Percentiles rank a stretch among this genome's conserved stretches.
These are phyloP conservation scores for Chorisops tibialis DNA, from an alignment of 2,888 invertebrate genomes.

Conservation along the genomic window DNA sequence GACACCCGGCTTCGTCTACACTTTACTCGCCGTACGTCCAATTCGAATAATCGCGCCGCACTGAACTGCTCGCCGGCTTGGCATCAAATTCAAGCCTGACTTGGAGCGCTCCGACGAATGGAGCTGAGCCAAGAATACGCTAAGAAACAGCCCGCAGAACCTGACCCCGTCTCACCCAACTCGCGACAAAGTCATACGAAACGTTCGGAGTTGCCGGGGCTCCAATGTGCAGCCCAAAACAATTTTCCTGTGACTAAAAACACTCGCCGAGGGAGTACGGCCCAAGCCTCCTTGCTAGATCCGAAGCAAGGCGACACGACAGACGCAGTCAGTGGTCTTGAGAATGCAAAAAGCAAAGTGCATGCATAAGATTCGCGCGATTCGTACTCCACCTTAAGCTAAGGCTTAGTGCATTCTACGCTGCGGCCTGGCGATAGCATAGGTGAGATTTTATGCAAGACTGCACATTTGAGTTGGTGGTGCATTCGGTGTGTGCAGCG, in stretches of 20 bases:
- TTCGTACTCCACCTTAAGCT: too few relatives aligned
- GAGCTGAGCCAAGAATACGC: neutral
- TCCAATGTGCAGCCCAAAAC: too few relatives aligned
- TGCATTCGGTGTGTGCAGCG: neutral
- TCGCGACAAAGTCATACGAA: too few relatives aligned
- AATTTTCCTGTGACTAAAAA: too few relatives aligned
- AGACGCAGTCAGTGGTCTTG: too few relatives aligned
- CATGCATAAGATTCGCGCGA: too few relatives aligned
- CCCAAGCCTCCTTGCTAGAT: too few relatives aligned
- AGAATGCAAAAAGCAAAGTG: too few relatives aligned
- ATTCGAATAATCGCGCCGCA: constrained; percentile 23
- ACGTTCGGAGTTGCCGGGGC: too few relatives aligned
- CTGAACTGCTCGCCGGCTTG: constrained; percentile 20
- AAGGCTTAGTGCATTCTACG: constrained; percentile 13
- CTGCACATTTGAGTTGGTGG: constrained; percentile 15
- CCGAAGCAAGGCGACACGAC: too few relatives aligned
- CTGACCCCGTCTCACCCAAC: too few relatives aligned
- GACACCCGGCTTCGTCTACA: constrained; percentile 3
- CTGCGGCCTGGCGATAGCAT: constrained; percentile 1
- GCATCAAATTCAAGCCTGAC: constrained; percentile 13
- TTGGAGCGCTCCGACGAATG: constrained; percentile 2
- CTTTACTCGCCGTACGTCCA: constrained; percentile 3
- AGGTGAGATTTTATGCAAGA: constrained; percentile 23
- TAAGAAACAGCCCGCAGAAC: neutral
- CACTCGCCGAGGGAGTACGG: too few relatives aligned